Evolutionary conservation across 2,113 vertebrate genomes (phyloP).

Genomic region (Chaenocephalus aceratus): DNA sequence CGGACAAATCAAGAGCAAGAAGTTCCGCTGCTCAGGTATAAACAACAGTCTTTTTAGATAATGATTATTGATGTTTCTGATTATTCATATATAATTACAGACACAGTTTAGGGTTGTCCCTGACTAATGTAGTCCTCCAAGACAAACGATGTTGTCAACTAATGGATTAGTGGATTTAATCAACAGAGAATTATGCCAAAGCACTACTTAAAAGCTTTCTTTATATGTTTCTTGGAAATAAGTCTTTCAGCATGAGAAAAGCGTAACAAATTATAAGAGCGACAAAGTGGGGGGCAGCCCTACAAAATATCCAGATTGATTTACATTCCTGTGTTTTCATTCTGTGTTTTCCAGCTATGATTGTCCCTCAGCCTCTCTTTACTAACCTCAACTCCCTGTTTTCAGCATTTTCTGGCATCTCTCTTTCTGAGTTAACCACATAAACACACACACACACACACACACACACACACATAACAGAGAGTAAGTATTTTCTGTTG

Average conservation of each 20-base stretch:
- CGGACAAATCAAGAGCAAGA: constrained; percentile 99
- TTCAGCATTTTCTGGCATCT: constrained; percentile 20
- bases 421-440: background rate
- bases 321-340: constrained; percentile 84
- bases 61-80: background rate
- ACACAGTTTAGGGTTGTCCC: background rate
- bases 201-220: too few relatives aligned
- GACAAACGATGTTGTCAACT: too few relatives aligned
- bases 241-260: too few relatives aligned
- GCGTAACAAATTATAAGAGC: too few relatives aligned
- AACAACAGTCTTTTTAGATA: constrained; percentile 22
- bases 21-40: constrained; percentile 99
- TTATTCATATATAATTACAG: background rate
- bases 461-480: too few relatives aligned
- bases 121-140: too few relatives aligned
- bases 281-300: too few relatives aligned
- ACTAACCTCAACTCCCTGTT: constrained; percentile 60
- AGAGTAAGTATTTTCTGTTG: constrained; percentile 1
- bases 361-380: constrained; percentile 64
- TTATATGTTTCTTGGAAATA: too few relatives aligned
- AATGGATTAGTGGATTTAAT: background rate
- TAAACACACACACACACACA: constrained; percentile 20
- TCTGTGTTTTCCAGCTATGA: constrained; percentile 86
- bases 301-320: background rate
- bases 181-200: too few relatives aligned